Percentiles rank a stretch among this genome's conserved stretches.
These are phyloP conservation scores for Magallana gigas DNA, from an alignment of 1,140 invertebrate genomes.

Conservation along the genomic window DNA sequence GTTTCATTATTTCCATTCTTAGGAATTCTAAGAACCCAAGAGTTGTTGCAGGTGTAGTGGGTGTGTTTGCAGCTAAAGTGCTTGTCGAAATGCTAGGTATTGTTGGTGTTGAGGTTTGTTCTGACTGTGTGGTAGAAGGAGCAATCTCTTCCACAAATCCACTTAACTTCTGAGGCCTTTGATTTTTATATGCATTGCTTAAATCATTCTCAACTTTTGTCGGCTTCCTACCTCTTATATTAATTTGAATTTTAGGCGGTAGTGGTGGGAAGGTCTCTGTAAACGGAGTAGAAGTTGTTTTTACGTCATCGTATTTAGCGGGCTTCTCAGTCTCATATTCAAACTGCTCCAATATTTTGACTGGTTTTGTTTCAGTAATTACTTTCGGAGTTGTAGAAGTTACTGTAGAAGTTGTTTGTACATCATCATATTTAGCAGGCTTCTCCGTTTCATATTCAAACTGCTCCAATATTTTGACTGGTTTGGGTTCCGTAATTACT, in stretches of 20 bases:
- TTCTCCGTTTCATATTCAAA: constrained; percentile 19
- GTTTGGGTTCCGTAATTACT: not conserved
- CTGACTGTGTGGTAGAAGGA: not conserved
- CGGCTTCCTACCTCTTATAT: not conserved
- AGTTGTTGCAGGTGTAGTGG: not conserved
- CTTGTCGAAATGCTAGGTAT: not conserved
- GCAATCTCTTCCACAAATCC: not conserved
- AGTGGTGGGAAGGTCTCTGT: not conserved
- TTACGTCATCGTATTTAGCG: not conserved
- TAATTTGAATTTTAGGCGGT: not conserved
- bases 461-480: not conserved
- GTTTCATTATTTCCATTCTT: constrained; percentile 18
- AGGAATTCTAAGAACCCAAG: constrained; percentile 12
- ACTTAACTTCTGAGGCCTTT: not conserved
- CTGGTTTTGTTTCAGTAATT: not conserved
- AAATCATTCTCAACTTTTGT: not conserved
- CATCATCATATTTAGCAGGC: not conserved
- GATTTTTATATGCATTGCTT: not conserved
- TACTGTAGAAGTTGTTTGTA: not conserved
- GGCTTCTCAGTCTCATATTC: constrained; percentile 4
- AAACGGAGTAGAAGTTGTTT: not conserved
- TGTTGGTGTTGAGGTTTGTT: not conserved
- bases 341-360: not conserved
- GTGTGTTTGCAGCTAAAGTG: not conserved
- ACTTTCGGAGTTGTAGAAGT: not conserved